phyloP scores from a whole-genome alignment of 2,888 invertebrate species.

The Cosmorhoe ocellata region DNA sequence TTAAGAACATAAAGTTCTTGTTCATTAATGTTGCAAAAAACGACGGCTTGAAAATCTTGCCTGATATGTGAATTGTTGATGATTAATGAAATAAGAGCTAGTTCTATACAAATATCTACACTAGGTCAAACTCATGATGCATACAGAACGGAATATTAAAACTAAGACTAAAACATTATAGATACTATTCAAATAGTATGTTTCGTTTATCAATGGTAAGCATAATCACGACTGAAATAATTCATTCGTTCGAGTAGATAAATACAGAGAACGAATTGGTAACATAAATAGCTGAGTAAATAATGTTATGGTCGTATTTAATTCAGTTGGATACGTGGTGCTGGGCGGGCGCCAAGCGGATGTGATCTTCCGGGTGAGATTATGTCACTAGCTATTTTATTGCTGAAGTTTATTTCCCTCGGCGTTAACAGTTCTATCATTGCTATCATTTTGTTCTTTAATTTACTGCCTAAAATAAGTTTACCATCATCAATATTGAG shows the following conservation, averaged over 20 bases:
- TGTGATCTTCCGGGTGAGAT: slow-evolving; percentile 70
- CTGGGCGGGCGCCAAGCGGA: slow-evolving; percentile 74
- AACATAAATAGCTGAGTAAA: slow-evolving; percentile 51
- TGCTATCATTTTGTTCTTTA: background rate
- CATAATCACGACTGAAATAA: background rate
- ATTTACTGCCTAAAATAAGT: no score
- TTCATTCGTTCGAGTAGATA: slow-evolving; percentile 10
- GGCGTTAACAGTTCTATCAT: background rate
- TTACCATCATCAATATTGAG: no score
- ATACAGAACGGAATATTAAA: no score
- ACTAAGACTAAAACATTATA: no score
- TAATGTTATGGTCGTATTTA: slow-evolving; percentile 49
- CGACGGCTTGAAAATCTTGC: background rate
- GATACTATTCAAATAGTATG: no score
- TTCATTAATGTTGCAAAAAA: slow-evolving; percentile 1
- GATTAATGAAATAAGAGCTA: no score
- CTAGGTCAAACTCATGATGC: no score
- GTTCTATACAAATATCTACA: no score
- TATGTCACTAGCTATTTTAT: slow-evolving; percentile 57
- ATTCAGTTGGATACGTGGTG: slow-evolving; percentile 46
- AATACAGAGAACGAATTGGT: slow-evolving; percentile 38
- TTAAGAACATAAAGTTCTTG: slow-evolving; percentile 19
- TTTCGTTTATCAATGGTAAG: background rate
- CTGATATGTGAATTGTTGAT: background rate
- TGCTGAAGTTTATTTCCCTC: background rate